Percentiles rank a stretch among this genome's conserved stretches.
Conservation (phyloP, 23 tunicate genomes). For the Styela clava region DNA sequence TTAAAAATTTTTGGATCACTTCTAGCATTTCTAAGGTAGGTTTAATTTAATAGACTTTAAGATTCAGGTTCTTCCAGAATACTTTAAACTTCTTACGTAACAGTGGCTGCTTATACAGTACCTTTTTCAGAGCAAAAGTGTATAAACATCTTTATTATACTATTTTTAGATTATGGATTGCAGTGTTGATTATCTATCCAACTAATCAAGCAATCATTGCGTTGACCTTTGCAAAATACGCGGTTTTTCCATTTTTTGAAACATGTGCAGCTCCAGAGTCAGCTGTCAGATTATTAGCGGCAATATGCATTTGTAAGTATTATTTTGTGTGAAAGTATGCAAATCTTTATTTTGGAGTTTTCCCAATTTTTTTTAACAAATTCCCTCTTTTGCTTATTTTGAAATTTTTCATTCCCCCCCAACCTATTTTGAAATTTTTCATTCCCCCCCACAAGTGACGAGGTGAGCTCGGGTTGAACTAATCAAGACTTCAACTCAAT, state of each 20-base stretch:
- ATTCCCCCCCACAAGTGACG: too few species aligned
- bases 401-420: too few species aligned
- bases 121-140: too few species aligned
- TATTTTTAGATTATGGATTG: constrained; percentile 99
- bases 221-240: constrained; percentile 82
- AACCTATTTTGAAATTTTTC: too few species aligned
- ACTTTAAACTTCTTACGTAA: too few species aligned
- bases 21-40: constrained; percentile 85
- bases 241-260: constrained; percentile 78
- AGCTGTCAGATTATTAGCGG: constrained; percentile 77
- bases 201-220: constrained; percentile 95
- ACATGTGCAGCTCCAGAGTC: constrained; percentile 73
- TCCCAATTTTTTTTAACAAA: not conserved
- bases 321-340: not conserved
- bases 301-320: constrained; percentile 78
- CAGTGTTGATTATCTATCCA: constrained; percentile 87
- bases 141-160: too few species aligned
- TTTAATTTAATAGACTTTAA: not conserved
- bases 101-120: too few species aligned
- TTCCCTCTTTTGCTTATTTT: too few species aligned
- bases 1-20: constrained; percentile 90
- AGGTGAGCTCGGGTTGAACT: too few species aligned
- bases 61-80: too few species aligned
- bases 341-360: not conserved
- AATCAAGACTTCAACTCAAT: too few species aligned